A percentile compares a stretch with the other conserved stretches of the same genome.
Evolutionary conservation across 1,140 invertebrate genomes (phyloP).

Genomic region (Yoshiicerus persimilis): DNA sequence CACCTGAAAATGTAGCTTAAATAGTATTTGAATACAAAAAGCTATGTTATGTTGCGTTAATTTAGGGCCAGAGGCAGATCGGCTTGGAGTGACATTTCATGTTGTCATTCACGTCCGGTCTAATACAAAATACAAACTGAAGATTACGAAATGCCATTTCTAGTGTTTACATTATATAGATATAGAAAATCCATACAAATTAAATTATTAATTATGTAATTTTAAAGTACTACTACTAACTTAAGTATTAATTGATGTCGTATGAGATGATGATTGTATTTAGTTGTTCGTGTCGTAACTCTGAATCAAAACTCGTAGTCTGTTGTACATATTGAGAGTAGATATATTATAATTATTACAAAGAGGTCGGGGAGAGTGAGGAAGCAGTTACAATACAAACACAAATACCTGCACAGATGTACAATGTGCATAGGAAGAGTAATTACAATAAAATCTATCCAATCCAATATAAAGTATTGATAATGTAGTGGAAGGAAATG

Average conservation of each 20-base stretch:
- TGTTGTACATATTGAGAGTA: background rate
- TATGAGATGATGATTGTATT: background rate
- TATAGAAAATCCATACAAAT: slow-evolving; percentile 14
- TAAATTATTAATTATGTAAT: slow-evolving; percentile 6
- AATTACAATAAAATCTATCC: background rate
- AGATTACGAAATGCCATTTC: slow-evolving; percentile 22
- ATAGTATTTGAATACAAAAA: background rate
- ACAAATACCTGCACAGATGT: background rate
- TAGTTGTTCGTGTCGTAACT: background rate
- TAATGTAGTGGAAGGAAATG: background rate
- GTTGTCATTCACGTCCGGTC: background rate
- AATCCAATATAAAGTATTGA: background rate
- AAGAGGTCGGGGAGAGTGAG: background rate
- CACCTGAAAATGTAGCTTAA: background rate
- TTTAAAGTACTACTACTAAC: background rate
- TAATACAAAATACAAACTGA: background rate
- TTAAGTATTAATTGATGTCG: background rate
- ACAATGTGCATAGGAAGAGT: background rate
- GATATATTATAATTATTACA: background rate
- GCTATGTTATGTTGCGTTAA: background rate
- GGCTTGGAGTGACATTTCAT: background rate
- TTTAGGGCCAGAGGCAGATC: background rate
- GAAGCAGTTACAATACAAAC: background rate
- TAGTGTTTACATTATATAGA: slow-evolving; percentile 6
- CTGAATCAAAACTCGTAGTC: background rate